Base-by-base conservation (phyloP, 1,140 invertebrate genomes). In the Rhizoglyphus robini region DNA sequence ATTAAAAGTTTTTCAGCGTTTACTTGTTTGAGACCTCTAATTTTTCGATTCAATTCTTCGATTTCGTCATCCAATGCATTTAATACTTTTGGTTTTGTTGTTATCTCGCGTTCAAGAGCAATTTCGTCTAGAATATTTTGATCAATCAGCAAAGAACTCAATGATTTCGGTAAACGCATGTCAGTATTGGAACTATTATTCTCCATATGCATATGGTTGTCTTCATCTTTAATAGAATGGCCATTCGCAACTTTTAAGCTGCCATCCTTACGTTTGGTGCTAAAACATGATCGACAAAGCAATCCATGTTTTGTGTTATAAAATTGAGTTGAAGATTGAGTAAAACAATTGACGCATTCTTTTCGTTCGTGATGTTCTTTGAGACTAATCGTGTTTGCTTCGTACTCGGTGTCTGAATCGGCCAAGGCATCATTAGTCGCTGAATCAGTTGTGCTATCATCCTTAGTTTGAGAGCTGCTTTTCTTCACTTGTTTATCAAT, bases 401-500 rank as follows among this genome's bases (percentile, higher is more conserved):
- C 88, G 57, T 86, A 88, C 71, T 90, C 88, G 69, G 88, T 87
- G 72, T 89, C 88, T 38, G 87, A 88, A 32, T 84, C 86, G 62
- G 80, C 74, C 72, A 85, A 83, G 8, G n/a, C 51, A 60, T 68
- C 65, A 54, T 54, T 60, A 5, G 18, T 46, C 18, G 58, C 15
- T 66, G 72, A 72, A 20, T 84, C 85, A 49, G 83, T 86, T 75
- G 89, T 87, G 47, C 86, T 88, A 63, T 62, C 66, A 65, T 65
- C 63, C 48, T 69, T 51, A 25, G 48, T 49, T 25, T 65, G 58
- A n/a, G 34, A 47, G n/a, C 31, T 57, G 13, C 63, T 51, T 51
- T 47, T 46, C 13, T 83, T 81, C 1, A 85, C 86, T 76, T 90
- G 87, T 63, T 85, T 80, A 76, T 97, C 93, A 88, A 97, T 96